These are phyloP conservation scores for Mirza zaza DNA, from an alignment of 2,113 vertebrate genomes.

Conservation along the genomic window DNA sequence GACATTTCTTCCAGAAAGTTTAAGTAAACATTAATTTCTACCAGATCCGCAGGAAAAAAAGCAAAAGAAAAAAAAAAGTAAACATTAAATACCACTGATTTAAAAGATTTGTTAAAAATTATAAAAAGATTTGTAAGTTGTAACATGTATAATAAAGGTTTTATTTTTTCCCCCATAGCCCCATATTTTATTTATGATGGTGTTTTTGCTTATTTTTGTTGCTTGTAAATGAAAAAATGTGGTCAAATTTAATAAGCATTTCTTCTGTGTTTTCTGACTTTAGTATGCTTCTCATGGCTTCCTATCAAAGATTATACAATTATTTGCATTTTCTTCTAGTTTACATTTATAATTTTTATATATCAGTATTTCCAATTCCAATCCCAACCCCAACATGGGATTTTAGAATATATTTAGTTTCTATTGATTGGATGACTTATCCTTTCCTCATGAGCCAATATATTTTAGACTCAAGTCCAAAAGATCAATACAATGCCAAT, in stretches of 20 bases:
- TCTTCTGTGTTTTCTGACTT: conserved; percentile 18
- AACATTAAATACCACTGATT: neutral
- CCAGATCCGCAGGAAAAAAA: no score
- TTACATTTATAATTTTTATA: neutral
- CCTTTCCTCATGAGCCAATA: neutral
- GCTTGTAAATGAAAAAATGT: neutral
- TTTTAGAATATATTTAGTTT: conserved; percentile 46
- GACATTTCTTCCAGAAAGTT: neutral
- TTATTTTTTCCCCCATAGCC: neutral
- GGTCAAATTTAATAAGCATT: neutral
- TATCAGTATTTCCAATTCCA: neutral
- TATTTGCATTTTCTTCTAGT: conserved; percentile 31
- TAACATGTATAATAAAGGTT: neutral
- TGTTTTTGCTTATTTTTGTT: neutral
- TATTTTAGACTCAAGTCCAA: neutral
- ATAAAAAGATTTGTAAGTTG: neutral
- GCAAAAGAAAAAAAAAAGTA: neutral
- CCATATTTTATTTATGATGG: conserved; percentile 21
- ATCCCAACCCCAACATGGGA: neutral
- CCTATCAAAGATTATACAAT: neutral
- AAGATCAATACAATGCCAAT: neutral
- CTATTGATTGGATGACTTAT: neutral
- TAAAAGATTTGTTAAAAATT: conserved; percentile 19
- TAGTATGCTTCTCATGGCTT: conserved; percentile 13
- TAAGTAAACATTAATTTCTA: neutral